phyloP scores from a whole-genome alignment of 2,888 invertebrate genomes.

The Himalopsyche kuldschensis region DNA sequence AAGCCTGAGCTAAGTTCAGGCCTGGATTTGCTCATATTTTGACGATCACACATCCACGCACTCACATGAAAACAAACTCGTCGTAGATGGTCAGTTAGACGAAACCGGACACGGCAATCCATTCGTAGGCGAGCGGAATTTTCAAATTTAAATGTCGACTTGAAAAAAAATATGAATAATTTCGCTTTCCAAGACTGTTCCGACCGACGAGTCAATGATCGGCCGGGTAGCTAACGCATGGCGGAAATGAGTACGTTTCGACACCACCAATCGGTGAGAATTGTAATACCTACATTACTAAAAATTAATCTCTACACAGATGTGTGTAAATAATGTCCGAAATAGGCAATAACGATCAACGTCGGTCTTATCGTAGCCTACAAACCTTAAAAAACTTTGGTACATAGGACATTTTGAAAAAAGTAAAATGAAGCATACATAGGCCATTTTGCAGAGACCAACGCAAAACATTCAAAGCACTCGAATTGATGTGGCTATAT shows the following conservation, averaged over 20 bases:
- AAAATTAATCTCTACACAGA: too few relatives aligned
- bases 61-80: not conserved
- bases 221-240: not conserved
- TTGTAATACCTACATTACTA: too few relatives aligned
- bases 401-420: too few relatives aligned
- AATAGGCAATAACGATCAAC: too few relatives aligned
- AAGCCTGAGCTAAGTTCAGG: not conserved
- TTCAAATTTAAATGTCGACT: not conserved
- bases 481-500: too few relatives aligned
- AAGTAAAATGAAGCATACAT: too few relatives aligned
- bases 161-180: not conserved
- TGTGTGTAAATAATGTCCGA: too few relatives aligned
- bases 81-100: not conserved
- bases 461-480: too few relatives aligned
- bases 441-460: too few relatives aligned
- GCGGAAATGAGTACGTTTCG: not conserved
- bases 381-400: too few relatives aligned
- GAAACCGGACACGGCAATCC: not conserved
- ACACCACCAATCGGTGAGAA: not conserved
- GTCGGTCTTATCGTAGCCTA: too few relatives aligned
- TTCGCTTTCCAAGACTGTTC: not conserved
- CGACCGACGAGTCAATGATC: not conserved
- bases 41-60: not conserved
- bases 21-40: not conserved
- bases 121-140: not conserved